Base-by-base conservation (phyloP, 1,140 invertebrate genomes). In the roundworm (Caenorhabditis elegans) region DNA sequence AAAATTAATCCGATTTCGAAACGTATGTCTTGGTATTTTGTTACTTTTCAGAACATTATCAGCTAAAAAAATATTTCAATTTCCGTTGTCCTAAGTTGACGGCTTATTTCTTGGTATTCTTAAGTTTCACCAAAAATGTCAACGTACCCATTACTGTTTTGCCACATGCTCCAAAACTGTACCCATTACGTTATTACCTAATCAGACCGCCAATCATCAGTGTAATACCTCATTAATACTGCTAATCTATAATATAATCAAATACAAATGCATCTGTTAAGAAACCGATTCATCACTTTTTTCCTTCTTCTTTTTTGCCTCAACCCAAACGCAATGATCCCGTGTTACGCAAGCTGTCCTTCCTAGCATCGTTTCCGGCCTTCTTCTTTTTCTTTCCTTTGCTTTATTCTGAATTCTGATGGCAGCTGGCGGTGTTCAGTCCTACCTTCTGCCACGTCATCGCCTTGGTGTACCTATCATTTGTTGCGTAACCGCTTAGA, bases 211-310 rank as follows among this genome's bases (percentile, higher is more conserved):
- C n/a, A n/a, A n/a, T n/a, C n/a, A n/a, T n/a, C n/a, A n/a, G n/a
- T n/a, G n/a, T n/a, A n/a, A n/a, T n/a, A n/a, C n/a, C n/a, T n/a
- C n/a, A n/a, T n/a, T n/a, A n/a, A n/a, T n/a, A 5, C 39, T 5
- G 39, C 39, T 43, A 43, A 43, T 43, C 15, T 5, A 43, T 70
- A 60, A 60, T 60, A 26, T 60, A 5, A 22, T 17, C 19, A 13
- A 70, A 39, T 22, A 70, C n/a, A 17, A 10, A 39, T 39, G 13
- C 31, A 70, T 70, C 60, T 70, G 34, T 22, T 22, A 55, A 39
- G 60, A 70, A 70, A 36, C 60, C 60, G 60, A 70, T 70, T 4
- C 60, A n/a, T n/a, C n/a, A n/a, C n/a, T n/a, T n/a, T n/a, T n/a
- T 22, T 70, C 39, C 60, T 70, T 70, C 34, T 11, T 39, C 34